phyloP scores from a whole-genome alignment of 1,140 invertebrate genomes.

The Cherax destructor region DNA sequence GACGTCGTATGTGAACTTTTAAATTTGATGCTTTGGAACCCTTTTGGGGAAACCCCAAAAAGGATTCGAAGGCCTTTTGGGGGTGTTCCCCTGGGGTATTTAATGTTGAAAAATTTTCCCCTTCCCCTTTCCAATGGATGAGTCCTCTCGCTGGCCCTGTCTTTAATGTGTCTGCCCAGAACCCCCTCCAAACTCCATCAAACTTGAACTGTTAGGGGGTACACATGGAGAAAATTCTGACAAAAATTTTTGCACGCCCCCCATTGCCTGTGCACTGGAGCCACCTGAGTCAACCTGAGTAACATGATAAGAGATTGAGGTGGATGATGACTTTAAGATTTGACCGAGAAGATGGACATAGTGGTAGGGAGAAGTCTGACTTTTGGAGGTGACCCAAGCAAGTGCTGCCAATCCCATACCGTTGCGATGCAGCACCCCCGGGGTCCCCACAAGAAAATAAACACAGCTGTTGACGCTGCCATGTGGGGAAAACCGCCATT shows the following conservation, averaged over 20 bases:
- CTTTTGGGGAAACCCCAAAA: conserved; percentile 46
- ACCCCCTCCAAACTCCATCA: not conserved
- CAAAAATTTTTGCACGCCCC: not conserved
- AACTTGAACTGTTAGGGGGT: not conserved
- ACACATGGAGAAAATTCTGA: not conserved
- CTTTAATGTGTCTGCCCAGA: not conserved
- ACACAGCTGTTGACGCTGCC: conserved; percentile 57
- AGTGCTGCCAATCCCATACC: conserved; percentile 24
- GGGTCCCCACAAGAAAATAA: conserved; percentile 64
- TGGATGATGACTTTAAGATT: conserved; percentile 1
- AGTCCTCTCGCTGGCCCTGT: not conserved
- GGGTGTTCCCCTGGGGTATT: not conserved
- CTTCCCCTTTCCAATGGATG: not conserved
- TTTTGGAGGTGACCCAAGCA: conserved; percentile 8
- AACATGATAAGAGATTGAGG: conserved; percentile 1
- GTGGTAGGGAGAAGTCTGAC: not conserved
- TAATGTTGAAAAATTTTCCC: not conserved
- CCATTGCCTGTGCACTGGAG: conserved; percentile 5
- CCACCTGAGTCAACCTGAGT: not conserved
- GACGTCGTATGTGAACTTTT: conserved; percentile 57
- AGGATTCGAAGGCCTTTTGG: not conserved
- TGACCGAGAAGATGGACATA: conserved; percentile 14
- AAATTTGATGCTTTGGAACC: conserved; percentile 55
- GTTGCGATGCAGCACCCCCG: conserved; percentile 32
- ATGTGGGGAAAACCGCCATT: conserved; percentile 1